Percentiles rank a stretch among this genome's conserved stretches.
Evolutionary conservation across 1,140 invertebrate species (phyloP).

Genomic region (Zaprionus ornatus): DNA sequence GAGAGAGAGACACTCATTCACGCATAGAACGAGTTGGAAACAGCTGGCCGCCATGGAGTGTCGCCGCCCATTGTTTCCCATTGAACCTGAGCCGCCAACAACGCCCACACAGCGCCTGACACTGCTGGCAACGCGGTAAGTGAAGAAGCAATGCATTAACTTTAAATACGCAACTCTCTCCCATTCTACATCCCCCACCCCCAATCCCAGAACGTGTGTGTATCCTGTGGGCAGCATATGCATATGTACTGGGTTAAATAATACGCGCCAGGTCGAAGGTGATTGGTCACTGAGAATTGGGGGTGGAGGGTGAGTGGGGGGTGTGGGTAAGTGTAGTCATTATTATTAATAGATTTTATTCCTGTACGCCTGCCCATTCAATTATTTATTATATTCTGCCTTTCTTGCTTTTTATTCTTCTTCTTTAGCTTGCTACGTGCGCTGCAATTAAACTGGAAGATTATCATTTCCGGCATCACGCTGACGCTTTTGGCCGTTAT

Average conservation of each 20-base stretch:
- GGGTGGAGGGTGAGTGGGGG: not conserved
- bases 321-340: slow-evolving; percentile 2
- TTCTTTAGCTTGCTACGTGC: slow-evolving; percentile 62
- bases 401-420: not conserved
- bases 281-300: not conserved
- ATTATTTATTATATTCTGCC: slow-evolving; percentile 10
- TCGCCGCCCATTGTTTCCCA: slow-evolving; percentile 75
- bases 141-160: slow-evolving; percentile 11
- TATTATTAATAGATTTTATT: slow-evolving; percentile 41
- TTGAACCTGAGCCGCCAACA: slow-evolving; percentile 63
- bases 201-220: slow-evolving; percentile 1
- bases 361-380: slow-evolving; percentile 1
- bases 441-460: slow-evolving; percentile 80
- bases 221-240: slow-evolving; percentile 1
- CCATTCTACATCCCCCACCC: not conserved
- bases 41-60: slow-evolving; percentile 51
- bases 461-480: slow-evolving; percentile 71
- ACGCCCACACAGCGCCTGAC: slow-evolving; percentile 63
- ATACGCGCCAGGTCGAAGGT: not conserved
- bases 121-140: slow-evolving; percentile 60
- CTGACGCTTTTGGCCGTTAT: slow-evolving; percentile 79
- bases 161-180: not conserved
- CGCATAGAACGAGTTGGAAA: slow-evolving; percentile 10
- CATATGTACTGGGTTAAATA: not conserved
- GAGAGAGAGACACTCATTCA: not conserved